A percentile compares a stretch with the other conserved stretches of the same genome.
These are phyloP conservation scores for Chaetodon trifasciatus DNA, from an alignment of 2,797 vertebrate genomes.

Conservation along the genomic window DNA sequence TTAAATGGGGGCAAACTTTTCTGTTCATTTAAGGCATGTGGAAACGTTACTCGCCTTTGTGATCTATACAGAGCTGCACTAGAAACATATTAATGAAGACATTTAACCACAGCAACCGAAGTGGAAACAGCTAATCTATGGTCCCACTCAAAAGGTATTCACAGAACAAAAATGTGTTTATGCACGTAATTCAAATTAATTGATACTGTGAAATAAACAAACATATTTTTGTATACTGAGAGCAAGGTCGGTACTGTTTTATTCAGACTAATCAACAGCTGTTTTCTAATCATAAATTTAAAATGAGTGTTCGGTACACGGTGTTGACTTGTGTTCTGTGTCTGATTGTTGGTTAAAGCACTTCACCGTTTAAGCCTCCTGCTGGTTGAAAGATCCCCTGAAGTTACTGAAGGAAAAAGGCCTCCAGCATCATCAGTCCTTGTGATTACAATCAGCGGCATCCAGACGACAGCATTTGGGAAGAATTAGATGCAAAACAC, in stretches of 20 bases:
- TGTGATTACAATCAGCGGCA: slow-evolving; percentile 85
- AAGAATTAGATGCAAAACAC: slow-evolving; percentile 79
- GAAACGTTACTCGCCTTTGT: slow-evolving; percentile 26
- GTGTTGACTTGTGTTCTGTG: slow-evolving; percentile 66
- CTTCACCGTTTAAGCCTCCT: slow-evolving; percentile 69
- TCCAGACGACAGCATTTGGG: slow-evolving; percentile 72
- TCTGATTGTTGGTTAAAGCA: slow-evolving; percentile 78
- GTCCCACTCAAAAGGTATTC: slow-evolving; percentile 10
- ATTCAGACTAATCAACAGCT: slow-evolving; percentile 74
- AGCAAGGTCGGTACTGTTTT: slow-evolving; percentile 53
- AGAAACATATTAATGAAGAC: not conserved
- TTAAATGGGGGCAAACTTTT: slow-evolving; percentile 3
- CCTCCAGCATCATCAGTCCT: slow-evolving; percentile 76
- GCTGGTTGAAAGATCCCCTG: slow-evolving; percentile 77
- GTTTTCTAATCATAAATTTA: slow-evolving; percentile 76
- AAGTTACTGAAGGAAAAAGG: slow-evolving; percentile 75
- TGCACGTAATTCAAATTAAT: slow-evolving; percentile 68
- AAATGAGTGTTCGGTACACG: slow-evolving; percentile 62
- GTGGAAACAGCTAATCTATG: slow-evolving; percentile 9
- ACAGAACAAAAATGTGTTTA: slow-evolving; percentile 50
- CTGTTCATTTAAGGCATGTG: slow-evolving; percentile 6
- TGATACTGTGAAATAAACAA: slow-evolving; percentile 64
- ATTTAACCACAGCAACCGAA: slow-evolving; percentile 3
- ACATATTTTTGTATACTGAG: slow-evolving; percentile 60
- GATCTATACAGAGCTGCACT: not conserved